phyloP scores from a whole-genome alignment of 2,113 vertebrate species.

The Plotosus lineatus region DNA sequence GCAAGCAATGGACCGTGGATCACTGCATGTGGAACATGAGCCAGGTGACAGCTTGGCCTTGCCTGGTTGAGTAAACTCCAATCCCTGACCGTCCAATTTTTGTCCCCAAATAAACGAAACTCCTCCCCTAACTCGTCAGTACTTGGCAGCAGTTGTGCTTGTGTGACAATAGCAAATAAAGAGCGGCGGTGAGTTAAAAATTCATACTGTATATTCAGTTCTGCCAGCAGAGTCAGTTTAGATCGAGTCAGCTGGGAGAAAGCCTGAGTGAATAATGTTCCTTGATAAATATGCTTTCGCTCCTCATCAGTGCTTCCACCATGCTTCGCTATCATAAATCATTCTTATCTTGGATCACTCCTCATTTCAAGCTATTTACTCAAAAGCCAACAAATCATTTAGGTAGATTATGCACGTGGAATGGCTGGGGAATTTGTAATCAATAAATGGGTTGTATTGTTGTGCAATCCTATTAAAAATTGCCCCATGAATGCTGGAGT shows the following conservation, averaged over 20 bases:
- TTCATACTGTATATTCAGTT: slow-evolving; percentile 53
- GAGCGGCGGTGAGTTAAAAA: slow-evolving; percentile 5
- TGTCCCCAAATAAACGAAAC: slow-evolving; percentile 43
- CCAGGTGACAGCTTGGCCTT: slow-evolving; percentile 73
- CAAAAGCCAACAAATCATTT: background rate
- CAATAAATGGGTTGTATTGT: background rate
- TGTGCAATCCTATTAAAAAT: slow-evolving; percentile 4
- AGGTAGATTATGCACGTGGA: slow-evolving; percentile 21
- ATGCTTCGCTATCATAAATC: slow-evolving; percentile 48
- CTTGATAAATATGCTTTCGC: slow-evolving; percentile 50
- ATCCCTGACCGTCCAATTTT: slow-evolving; percentile 65
- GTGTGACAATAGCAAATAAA: slow-evolving; percentile 20
- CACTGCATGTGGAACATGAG: slow-evolving; percentile 64
- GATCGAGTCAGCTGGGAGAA: slow-evolving; percentile 22
- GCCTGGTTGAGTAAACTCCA: slow-evolving; percentile 67
- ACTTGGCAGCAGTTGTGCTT: slow-evolving; percentile 2
- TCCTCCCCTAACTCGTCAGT: background rate
- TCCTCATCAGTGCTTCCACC: slow-evolving; percentile 35
- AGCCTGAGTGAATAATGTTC: slow-evolving; percentile 33
- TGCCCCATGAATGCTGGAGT: slow-evolving; percentile 17
- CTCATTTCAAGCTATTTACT: slow-evolving; percentile 2
- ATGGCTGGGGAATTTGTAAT: background rate
- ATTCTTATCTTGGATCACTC: slow-evolving; percentile 12
- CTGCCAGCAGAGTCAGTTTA: slow-evolving; percentile 38
- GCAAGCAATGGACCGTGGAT: slow-evolving; percentile 51